Evolutionary conservation across 2,888 invertebrate genomes (phyloP).

Genomic region (Heliconius aoede): DNA sequence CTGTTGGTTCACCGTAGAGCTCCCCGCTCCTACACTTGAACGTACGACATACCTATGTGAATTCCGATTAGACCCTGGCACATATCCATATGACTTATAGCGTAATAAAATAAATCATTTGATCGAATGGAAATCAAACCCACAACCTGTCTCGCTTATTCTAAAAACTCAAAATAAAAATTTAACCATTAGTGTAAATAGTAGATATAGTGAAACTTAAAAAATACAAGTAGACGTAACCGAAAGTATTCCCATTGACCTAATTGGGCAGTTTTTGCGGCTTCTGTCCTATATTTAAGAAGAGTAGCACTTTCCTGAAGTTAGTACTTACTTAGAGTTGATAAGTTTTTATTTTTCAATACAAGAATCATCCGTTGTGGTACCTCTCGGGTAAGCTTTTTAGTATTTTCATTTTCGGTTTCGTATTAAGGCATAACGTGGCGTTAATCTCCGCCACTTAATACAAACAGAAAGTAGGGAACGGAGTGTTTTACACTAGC

Average conservation of each 20-base stretch:
- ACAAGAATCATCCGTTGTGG: background rate
- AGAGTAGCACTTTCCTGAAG: slow-evolving; percentile 9
- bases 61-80: too few relatives aligned
- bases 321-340: background rate
- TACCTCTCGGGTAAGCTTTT: background rate
- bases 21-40: too few relatives aligned
- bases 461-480: too few relatives aligned
- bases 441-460: too few relatives aligned
- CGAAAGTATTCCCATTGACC: slow-evolving; percentile 31
- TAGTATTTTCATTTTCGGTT: background rate
- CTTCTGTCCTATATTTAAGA: slow-evolving; percentile 18
- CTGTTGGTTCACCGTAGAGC: too few relatives aligned
- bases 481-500: too few relatives aligned
- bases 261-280: slow-evolving; percentile 27
- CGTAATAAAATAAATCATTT: too few relatives aligned
- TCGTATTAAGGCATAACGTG: too few relatives aligned
- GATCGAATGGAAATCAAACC: too few relatives aligned
- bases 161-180: background rate
- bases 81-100: too few relatives aligned
- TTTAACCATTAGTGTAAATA: background rate
- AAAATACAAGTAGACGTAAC: slow-evolving; percentile 15
- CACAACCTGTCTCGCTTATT: background rate
- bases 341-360: background rate
- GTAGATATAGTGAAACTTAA: background rate
- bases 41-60: too few relatives aligned